Evolutionary conservation across 2,888 invertebrate genomes (phyloP).

Genomic region (Macrosoma leucophasiata): DNA sequence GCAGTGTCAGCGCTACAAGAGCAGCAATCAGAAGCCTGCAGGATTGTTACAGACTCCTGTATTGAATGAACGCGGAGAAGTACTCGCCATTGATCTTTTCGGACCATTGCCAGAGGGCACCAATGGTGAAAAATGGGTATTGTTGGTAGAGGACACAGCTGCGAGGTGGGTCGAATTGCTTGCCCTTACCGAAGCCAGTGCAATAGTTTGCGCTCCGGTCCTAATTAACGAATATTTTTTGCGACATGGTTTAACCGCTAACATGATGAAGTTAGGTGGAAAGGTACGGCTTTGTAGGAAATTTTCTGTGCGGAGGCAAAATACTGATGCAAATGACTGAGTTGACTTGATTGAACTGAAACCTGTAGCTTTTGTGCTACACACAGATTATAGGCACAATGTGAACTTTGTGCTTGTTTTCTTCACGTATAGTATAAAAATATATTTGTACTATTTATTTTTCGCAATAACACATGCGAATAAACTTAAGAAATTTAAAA

Average conservation of each 20-base stretch:
- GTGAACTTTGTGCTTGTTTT: too few species aligned
- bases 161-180: slow-evolving; percentile 25
- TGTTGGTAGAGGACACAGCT: slow-evolving; percentile 24
- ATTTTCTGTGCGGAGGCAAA: too few species aligned
- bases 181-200: slow-evolving; percentile 20
- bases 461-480: too few species aligned
- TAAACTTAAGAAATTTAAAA: too few species aligned
- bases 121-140: slow-evolving; percentile 20
- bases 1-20: slow-evolving; percentile 3
- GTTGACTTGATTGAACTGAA: too few species aligned
- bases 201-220: slow-evolving; percentile 13
- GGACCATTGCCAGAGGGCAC: slow-evolving; percentile 23
- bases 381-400: too few species aligned
- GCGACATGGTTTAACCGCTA: slow-evolving; percentile 13
- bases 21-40: slow-evolving; percentile 5
- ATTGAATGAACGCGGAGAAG: slow-evolving; percentile 12
- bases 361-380: too few species aligned
- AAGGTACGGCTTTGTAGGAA: too few species aligned
- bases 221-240: slow-evolving; percentile 15
- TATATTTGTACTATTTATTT: too few species aligned
- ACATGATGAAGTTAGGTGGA: too few species aligned
- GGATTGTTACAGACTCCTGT: slow-evolving; percentile 14
- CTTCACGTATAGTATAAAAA: too few species aligned
- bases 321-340: too few species aligned
- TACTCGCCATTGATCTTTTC: slow-evolving; percentile 27